These are phyloP conservation scores for Hemibagrus wyckioides DNA, from an alignment of 2,113 vertebrate genomes.

Conservation along the genomic window DNA sequence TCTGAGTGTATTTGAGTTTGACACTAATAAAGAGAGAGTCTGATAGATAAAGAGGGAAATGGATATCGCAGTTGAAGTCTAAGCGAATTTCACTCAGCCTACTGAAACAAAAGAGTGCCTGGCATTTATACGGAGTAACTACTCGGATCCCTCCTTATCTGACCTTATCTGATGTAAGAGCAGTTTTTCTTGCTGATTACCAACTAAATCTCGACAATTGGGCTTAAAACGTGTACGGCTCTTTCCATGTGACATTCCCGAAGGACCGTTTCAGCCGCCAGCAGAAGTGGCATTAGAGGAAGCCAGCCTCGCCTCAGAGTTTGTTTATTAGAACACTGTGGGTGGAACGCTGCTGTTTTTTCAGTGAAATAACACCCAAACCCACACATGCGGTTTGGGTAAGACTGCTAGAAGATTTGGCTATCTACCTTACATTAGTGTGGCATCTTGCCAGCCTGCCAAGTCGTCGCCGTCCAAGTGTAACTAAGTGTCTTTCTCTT, in stretches of 20 bases:
- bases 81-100: conserved; percentile 11
- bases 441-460: conserved; percentile 50
- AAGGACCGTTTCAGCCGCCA: not conserved
- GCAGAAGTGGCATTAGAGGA: not conserved
- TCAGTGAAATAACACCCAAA: not conserved
- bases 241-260: conserved; percentile 16
- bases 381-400: conserved; percentile 42
- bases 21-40: conserved; percentile 23
- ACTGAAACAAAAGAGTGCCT: not conserved
- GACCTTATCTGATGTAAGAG: not conserved
- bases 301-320: not conserved
- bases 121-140: conserved; percentile 2
- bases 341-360: not conserved
- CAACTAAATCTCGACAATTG: not conserved
- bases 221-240: not conserved
- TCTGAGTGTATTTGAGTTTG: not conserved
- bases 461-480: conserved; percentile 63
- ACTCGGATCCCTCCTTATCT: not conserved
- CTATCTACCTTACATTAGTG: conserved; percentile 41
- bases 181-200: not conserved
- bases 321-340: not conserved
- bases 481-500: conserved; percentile 68
- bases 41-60: conserved; percentile 21
- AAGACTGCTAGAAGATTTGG: conserved; percentile 46
- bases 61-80: not conserved